A percentile compares a stretch with the other conserved stretches of the same genome.
Conservation (phyloP, 2,888 invertebrate genomes). For the Agrotis clavis region DNA sequence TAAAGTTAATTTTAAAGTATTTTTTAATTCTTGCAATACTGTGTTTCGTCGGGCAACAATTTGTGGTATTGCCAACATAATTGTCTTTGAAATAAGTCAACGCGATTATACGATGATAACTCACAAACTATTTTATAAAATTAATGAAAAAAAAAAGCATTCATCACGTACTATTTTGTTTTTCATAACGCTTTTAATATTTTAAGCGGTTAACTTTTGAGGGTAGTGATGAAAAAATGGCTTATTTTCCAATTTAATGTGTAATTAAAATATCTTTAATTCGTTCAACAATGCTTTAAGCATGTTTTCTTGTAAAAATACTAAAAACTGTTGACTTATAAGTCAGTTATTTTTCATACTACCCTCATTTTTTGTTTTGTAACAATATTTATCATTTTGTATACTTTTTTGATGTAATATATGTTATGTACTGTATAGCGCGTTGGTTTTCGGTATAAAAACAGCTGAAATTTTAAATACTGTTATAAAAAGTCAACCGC, state of each 20-base stretch:
- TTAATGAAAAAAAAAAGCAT: conserved; percentile 29
- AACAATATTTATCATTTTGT: conserved; percentile 67
- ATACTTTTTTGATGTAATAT: conserved; percentile 64
- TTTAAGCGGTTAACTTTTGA: conserved; percentile 54
- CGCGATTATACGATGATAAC: conserved; percentile 35
- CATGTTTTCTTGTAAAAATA: conserved; percentile 49
- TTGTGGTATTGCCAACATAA: conserved; percentile 5
- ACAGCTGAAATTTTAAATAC: neutral
- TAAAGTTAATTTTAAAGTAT: neutral
- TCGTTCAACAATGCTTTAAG: conserved; percentile 37
- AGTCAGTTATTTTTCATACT: conserved; percentile 20
- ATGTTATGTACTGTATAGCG: conserved; percentile 57
- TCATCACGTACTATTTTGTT: conserved; percentile 51
- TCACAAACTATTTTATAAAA: conserved; percentile 61
- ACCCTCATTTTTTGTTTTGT: conserved; percentile 49
- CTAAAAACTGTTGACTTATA: conserved; percentile 17
- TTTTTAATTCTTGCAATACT: neutral
- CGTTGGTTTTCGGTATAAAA: conserved; percentile 18
- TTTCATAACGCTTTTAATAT: conserved; percentile 57
- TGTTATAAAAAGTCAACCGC: neutral
- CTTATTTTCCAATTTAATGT: conserved; percentile 11
- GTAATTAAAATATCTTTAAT: conserved; percentile 45
- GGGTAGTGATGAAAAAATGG: conserved; percentile 24
- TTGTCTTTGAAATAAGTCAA: conserved; percentile 27
- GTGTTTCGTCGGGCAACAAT: neutral